Conservation (phyloP, 1,140 invertebrate species). For the Helicoverpa armigera region DNA sequence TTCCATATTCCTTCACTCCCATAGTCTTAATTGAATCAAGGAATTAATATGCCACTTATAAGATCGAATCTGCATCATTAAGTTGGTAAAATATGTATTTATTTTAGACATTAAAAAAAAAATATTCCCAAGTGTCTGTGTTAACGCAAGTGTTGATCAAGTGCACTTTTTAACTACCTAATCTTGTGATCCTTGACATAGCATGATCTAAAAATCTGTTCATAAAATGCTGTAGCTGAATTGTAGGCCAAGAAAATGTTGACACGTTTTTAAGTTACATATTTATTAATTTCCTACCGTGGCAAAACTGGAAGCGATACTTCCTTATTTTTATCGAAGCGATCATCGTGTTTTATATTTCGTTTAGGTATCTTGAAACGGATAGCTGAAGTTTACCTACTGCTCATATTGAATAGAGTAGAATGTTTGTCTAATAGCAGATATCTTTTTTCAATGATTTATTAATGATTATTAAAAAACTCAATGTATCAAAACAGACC, state of each 20-base stretch:
- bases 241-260: not conserved
- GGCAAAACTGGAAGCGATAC: not conserved
- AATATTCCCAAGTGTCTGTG: too few relatives aligned
- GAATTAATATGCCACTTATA: too few relatives aligned
- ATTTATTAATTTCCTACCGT: slow-evolving; percentile 2
- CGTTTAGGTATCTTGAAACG: not conserved
- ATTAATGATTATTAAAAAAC: not conserved
- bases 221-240: not conserved
- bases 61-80: too few relatives aligned
- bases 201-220: not conserved
- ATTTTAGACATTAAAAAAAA: too few relatives aligned
- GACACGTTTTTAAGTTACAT: not conserved
- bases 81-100: too few relatives aligned
- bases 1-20: too few relatives aligned
- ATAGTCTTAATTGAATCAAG: too few relatives aligned
- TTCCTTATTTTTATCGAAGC: slow-evolving; percentile 1
- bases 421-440: not conserved
- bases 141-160: too few relatives aligned
- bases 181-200: too few relatives aligned
- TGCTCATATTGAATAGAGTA: not conserved
- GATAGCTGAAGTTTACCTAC: not conserved
- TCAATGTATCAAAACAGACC: not conserved
- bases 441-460: not conserved
- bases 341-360: not conserved
- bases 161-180: too few relatives aligned